phyloP scores from a whole-genome alignment of 2,888 invertebrate genomes.

The Patella caerulea region DNA sequence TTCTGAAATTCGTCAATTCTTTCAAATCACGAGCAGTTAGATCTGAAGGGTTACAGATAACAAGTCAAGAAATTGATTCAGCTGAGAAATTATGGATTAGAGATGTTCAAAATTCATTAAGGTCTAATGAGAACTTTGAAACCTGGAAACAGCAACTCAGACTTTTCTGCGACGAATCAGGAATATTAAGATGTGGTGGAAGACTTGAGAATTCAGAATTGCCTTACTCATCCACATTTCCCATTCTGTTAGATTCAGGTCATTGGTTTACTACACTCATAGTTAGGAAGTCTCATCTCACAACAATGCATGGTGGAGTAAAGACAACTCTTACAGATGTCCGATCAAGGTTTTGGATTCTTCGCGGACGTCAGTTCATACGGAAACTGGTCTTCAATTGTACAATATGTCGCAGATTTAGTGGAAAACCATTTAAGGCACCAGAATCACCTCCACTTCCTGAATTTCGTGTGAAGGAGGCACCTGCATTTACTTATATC shows the following conservation, averaged over 20 bases:
- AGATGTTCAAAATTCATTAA: no score
- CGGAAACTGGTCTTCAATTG: neutral
- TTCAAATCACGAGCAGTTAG: no score
- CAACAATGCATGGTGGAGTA: neutral
- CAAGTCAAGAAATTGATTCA: no score
- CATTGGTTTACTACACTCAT: neutral
- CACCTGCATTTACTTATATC: neutral
- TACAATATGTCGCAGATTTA: conserved; percentile 1
- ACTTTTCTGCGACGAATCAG: no score
- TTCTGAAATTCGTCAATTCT: no score
- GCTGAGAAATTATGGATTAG: no score
- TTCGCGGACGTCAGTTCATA: neutral
- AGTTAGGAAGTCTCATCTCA: neutral
- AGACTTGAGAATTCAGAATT: neutral
- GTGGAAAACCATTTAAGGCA: neutral
- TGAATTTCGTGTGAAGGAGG: neutral
- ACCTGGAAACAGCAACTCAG: no score
- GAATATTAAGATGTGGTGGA: no score
- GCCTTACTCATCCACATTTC: neutral
- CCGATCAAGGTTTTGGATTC: neutral
- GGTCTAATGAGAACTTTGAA: no score
- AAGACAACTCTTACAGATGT: neutral
- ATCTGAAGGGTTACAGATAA: no score
- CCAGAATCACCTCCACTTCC: conserved; percentile 1
- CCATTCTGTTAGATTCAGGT: neutral